Evolutionary conservation across 1,140 invertebrate species (phyloP).

Genomic region (Ephestia elutella): DNA sequence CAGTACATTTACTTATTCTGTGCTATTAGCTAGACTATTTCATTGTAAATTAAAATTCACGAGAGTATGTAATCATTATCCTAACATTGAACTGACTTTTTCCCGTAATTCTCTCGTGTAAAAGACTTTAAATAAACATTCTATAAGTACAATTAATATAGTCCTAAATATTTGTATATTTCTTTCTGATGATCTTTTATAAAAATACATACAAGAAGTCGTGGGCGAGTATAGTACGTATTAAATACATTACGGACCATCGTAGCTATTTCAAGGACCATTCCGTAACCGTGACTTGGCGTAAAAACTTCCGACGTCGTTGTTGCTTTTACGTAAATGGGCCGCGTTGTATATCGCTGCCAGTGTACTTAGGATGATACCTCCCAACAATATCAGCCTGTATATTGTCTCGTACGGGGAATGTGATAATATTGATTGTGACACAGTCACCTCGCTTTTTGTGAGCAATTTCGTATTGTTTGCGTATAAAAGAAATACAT

Average conservation of each 20-base stretch:
- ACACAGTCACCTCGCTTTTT: neutral
- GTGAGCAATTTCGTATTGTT: neutral
- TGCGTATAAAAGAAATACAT: neutral
- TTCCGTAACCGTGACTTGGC: neutral
- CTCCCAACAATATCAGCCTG: neutral
- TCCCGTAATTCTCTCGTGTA: no score
- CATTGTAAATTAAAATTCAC: no score
- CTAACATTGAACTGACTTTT: no score
- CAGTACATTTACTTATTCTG: no score
- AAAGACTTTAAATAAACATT: no score
- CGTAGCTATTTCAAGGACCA: neutral
- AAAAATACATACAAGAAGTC: no score
- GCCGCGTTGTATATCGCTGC: neutral
- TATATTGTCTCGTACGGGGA: neutral
- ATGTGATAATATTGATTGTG: neutral
- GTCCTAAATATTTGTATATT: no score
- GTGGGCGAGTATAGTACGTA: neutral
- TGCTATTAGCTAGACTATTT: no score
- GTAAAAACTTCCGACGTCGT: neutral
- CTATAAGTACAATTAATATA: no score
- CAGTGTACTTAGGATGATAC: slow-evolving; percentile 2
- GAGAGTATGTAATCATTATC: no score
- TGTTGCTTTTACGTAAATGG: slow-evolving; percentile 3
- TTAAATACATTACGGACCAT: neutral
- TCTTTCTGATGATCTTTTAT: no score